Evolutionary conservation across 1,140 invertebrate genomes (phyloP).

Genomic region (Brachionus asplanchnoidis): DNA sequence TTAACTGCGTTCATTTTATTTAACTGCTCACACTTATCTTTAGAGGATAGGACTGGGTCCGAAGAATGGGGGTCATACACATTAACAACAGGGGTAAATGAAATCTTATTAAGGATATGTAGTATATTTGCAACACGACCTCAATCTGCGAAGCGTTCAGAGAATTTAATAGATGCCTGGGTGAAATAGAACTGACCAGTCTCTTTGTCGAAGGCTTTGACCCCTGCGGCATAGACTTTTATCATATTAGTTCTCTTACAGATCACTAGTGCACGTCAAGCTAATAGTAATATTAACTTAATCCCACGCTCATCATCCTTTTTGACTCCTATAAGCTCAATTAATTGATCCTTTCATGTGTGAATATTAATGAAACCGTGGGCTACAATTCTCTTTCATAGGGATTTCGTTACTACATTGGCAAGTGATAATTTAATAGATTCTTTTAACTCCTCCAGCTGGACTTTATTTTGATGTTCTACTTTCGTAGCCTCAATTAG

Average conservation of each 20-base stretch:
- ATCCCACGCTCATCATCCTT: no score
- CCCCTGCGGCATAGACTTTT: no score
- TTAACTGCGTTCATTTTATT: background rate
- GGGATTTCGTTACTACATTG: background rate
- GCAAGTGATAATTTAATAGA: background rate
- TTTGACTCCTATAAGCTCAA: no score
- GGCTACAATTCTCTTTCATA: background rate
- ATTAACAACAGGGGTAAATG: background rate
- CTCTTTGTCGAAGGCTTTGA: no score
- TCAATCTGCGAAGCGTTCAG: no score
- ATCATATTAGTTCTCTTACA: no score
- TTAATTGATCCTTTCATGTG: no score
- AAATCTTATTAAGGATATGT: background rate
- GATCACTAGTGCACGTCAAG: no score
- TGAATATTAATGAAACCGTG: background rate
- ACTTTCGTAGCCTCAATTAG: no score
- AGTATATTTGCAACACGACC: background rate
- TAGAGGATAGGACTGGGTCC: background rate
- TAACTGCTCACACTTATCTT: background rate
- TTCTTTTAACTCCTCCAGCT: background rate
- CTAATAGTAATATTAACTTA: no score
- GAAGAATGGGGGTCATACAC: background rate
- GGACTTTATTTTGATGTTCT: background rate
- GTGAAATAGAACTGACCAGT: no score
- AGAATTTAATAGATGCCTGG: no score